Evolutionary conservation across 2,888 invertebrate genomes (phyloP).

Genomic region (Lymantria monacha): DNA sequence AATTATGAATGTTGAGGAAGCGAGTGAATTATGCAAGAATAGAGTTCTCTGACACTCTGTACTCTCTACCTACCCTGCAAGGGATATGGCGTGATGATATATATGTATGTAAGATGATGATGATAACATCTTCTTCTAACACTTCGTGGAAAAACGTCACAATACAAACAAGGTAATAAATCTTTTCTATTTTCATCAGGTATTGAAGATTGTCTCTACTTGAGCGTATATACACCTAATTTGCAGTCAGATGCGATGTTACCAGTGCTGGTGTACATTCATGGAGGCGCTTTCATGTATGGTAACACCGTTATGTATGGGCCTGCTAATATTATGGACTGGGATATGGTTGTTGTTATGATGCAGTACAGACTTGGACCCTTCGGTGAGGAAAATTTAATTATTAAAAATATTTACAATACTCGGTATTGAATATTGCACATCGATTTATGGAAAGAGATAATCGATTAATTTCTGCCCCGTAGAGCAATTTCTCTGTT

Average conservation of each 20-base stretch:
- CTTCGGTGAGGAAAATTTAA: not conserved
- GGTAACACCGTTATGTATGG: conserved; percentile 80
- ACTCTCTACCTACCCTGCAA: too few relatives aligned
- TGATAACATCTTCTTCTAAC: too few relatives aligned
- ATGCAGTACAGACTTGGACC: not conserved
- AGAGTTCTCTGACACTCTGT: too few relatives aligned
- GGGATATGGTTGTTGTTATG: conserved; percentile 64
- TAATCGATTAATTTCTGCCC: too few relatives aligned
- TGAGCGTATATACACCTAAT: conserved; percentile 49
- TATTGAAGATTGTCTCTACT: not conserved
- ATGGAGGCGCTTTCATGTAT: conserved; percentile 87
- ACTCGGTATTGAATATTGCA: too few relatives aligned
- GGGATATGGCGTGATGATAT: too few relatives aligned
- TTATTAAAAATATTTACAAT: not conserved
- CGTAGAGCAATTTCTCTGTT: not conserved
- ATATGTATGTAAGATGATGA: too few relatives aligned
- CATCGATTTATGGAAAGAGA: too few relatives aligned
- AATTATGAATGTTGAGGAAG: too few relatives aligned
- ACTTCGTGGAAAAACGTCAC: too few relatives aligned
- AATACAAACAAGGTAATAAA: too few relatives aligned
- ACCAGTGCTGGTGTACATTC: conserved; percentile 85
- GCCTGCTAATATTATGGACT: conserved; percentile 83
- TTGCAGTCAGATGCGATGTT: conserved; percentile 59
- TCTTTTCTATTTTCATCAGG: not conserved
- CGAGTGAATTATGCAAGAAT: too few relatives aligned